These are phyloP conservation scores for Ophion obscuratus DNA, from an alignment of 2,888 invertebrate genomes.

Conservation along the genomic window DNA sequence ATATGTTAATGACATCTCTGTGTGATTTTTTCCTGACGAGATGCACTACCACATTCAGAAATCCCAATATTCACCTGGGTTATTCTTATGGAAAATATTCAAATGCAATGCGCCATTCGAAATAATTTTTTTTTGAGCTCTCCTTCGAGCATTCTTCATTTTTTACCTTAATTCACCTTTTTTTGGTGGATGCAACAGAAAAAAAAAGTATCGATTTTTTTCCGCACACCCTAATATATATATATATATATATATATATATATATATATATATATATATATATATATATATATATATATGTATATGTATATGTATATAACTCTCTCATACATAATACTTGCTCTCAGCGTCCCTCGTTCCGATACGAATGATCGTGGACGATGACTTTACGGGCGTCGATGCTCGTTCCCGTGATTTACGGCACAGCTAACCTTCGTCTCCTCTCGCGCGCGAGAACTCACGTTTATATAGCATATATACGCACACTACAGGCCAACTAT, in stretches of 20 bases:
- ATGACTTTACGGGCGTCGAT: slow-evolving; percentile 82
- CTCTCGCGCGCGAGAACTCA: slow-evolving; percentile 62
- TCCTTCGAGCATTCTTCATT: too few relatives aligned
- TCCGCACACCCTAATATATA: too few relatives aligned
- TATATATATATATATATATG: neutral
- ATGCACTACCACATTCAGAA: too few relatives aligned
- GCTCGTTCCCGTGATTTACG: slow-evolving; percentile 82
- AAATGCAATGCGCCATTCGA: too few relatives aligned
- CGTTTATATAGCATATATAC: slow-evolving; percentile 63
- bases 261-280: neutral
- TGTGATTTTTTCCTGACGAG: too few relatives aligned
- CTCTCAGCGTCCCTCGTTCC: slow-evolving; percentile 62
- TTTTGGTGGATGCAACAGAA: too few relatives aligned
- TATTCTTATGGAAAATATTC: too few relatives aligned
- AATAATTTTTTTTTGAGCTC: too few relatives aligned
- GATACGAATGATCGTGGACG: slow-evolving; percentile 79
- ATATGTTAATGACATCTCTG: too few relatives aligned
- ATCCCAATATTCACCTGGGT: too few relatives aligned
- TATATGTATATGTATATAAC: neutral
- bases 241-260: neutral
- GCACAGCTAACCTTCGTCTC: slow-evolving; percentile 79
- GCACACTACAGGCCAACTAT: slow-evolving; percentile 41
- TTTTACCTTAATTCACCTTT: too few relatives aligned
- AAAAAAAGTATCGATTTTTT: too few relatives aligned
- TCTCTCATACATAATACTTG: slow-evolving; percentile 40